Percentiles rank a stretch among this genome's conserved stretches.
Conservation (phyloP, 2,888 invertebrate species). For the Conchocele bisecta region DNA sequence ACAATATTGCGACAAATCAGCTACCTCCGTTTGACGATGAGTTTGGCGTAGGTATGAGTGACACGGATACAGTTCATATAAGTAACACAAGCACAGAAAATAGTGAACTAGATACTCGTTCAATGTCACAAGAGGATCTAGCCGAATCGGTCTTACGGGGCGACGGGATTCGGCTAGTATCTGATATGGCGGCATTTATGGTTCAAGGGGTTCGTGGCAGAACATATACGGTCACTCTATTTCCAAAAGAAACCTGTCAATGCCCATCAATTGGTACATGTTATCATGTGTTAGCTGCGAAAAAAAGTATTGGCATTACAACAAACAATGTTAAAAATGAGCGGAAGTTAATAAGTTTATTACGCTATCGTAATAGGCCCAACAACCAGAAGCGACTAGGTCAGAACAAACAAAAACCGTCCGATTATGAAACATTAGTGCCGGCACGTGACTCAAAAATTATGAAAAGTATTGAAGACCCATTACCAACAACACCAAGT, state of each 20-base stretch:
- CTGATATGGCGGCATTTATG: constrained; percentile 20
- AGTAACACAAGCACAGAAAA: neutral
- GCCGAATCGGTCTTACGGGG: constrained; percentile 8
- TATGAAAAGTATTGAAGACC: neutral
- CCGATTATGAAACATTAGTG: neutral
- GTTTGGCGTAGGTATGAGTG: neutral
- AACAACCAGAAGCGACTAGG: neutral
- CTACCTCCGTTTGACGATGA: neutral
- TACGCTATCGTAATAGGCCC: constrained; percentile 2
- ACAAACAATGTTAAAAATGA: constrained; percentile 2
- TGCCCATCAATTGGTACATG: constrained; percentile 25
- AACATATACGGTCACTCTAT: constrained; percentile 25
- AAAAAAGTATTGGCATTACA: constrained; percentile 18
- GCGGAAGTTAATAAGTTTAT: constrained; percentile 12
- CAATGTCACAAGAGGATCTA: neutral
- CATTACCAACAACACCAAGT: neutral
- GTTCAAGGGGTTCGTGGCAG: constrained; percentile 18
- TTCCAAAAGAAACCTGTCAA: constrained; percentile 31
- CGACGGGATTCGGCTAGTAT: constrained; percentile 10
- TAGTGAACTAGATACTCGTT: neutral
- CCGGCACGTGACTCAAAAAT: constrained; percentile 2
- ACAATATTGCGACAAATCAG: neutral
- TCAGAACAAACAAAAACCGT: constrained; percentile 3
- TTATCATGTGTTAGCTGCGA: constrained; percentile 34
- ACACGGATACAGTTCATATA: neutral